Percentiles rank a stretch among this genome's conserved stretches.
phyloP scores from a whole-genome alignment of 2,113 vertebrate genomes.

The Thamnophis sirtalis region DNA sequence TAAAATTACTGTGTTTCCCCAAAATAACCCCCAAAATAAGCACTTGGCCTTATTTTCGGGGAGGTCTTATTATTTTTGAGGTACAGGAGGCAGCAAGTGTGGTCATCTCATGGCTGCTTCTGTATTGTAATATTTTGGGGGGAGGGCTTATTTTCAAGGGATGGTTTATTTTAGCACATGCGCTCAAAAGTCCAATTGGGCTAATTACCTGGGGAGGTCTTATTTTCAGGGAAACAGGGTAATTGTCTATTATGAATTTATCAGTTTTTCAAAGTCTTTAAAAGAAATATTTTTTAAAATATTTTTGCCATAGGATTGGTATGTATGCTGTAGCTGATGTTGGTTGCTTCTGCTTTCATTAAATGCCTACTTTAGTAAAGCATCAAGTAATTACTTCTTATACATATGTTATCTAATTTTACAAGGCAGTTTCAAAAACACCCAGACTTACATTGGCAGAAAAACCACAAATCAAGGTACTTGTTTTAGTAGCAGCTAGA shows the following conservation, averaged over 20 bases:
- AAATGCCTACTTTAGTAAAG: slow-evolving; percentile 39
- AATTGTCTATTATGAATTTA: slow-evolving; percentile 37
- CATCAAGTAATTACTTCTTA: slow-evolving; percentile 49
- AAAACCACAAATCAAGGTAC: slow-evolving; percentile 56
- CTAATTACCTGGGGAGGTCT: too few species aligned
- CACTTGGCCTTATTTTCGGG: too few species aligned
- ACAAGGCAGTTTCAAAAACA: slow-evolving; percentile 49
- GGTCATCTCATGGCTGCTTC: too few species aligned
- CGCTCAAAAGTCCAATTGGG: too few species aligned
- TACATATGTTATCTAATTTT: slow-evolving; percentile 51
- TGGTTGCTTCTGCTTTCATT: slow-evolving; percentile 25
- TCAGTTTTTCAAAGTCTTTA: slow-evolving; percentile 45
- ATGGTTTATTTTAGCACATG: too few species aligned
- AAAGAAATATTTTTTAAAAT: slow-evolving; percentile 14
- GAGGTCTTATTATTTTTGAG: too few species aligned
- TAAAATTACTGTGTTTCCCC: slow-evolving; percentile 22
- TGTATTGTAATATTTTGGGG: too few species aligned
- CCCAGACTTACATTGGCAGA: slow-evolving; percentile 40
- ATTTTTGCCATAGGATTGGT: slow-evolving; percentile 12
- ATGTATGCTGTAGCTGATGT: slow-evolving; percentile 32
- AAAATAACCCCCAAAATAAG: too few species aligned
- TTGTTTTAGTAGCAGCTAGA: slow-evolving; percentile 43
- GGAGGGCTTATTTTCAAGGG: too few species aligned
- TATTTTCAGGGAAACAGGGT: too few species aligned
- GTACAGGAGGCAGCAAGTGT: too few species aligned